These are phyloP conservation scores for Sesamia inferens DNA, from an alignment of 2,888 invertebrate species.

Conservation along the genomic window DNA sequence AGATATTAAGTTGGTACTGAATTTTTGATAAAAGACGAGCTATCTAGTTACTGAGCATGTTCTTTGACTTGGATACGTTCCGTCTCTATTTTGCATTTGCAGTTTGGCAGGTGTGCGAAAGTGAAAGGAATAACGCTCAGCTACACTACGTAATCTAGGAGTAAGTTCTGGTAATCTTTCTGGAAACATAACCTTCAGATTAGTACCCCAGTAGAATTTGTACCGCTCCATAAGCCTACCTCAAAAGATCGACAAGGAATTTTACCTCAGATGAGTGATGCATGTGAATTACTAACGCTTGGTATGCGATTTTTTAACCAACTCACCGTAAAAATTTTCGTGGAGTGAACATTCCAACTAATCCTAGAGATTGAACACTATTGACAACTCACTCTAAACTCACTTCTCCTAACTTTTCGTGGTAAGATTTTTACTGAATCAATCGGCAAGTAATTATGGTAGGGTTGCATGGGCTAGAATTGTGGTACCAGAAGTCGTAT, in stretches of 20 bases:
- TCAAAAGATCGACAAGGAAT: slow-evolving; percentile 4
- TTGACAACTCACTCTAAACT: too few species aligned
- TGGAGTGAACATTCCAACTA: too few species aligned
- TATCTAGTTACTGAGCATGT: background rate
- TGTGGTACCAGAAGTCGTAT: background rate
- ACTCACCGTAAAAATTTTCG: too few species aligned
- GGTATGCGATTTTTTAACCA: background rate
- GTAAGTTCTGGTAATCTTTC: background rate
- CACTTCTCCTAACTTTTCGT: too few species aligned
- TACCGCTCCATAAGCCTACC: background rate
- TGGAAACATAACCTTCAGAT: background rate
- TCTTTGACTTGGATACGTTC: background rate
- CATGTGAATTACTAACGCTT: background rate
- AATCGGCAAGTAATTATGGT: background rate
- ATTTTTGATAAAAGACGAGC: background rate
- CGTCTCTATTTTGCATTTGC: background rate
- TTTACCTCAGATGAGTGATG: background rate
- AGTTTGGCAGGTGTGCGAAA: background rate
- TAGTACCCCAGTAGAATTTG: background rate
- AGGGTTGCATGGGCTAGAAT: background rate
- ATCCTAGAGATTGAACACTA: too few species aligned
- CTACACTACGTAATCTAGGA: background rate
- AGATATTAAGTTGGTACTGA: background rate
- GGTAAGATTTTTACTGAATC: too few species aligned
- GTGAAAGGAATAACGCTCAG: background rate